Evolutionary conservation across 2,888 invertebrate genomes (phyloP).

Genomic region (Pristionchus entomophagus): DNA sequence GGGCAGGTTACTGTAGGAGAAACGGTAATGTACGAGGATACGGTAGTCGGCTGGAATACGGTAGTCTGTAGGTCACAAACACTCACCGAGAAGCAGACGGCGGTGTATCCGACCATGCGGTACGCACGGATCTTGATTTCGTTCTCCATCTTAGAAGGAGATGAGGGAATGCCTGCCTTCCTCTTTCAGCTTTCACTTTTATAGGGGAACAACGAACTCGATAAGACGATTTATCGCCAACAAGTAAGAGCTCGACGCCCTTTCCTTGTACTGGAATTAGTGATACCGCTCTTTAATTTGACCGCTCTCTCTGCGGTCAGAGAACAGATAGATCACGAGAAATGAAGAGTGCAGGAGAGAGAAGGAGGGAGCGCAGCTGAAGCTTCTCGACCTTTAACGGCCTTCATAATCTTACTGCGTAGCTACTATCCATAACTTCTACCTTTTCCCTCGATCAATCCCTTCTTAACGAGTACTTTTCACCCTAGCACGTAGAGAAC

Average conservation of each 20-base stretch:
- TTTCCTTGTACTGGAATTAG: neutral
- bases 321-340: neutral
- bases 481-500: too few relatives aligned
- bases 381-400: neutral
- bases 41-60: neutral
- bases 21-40: neutral
- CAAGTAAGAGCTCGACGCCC: neutral
- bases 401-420: too few relatives aligned
- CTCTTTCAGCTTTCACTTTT: neutral
- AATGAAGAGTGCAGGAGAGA: neutral
- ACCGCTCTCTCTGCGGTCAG: neutral
- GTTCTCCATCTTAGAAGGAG: conserved; percentile 8
- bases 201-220: neutral
- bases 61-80: neutral
- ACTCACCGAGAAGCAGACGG: too few relatives aligned
- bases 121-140: neutral
- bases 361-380: conserved; percentile 82
- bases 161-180: neutral
- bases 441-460: too few relatives aligned
- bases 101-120: too few relatives aligned
- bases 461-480: too few relatives aligned
- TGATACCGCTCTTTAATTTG: too few relatives aligned
- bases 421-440: too few relatives aligned
- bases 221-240: neutral
- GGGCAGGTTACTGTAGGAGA: neutral